phyloP scores from a whole-genome alignment of 2,797 vertebrate species.

The Ctenopoma multispine region DNA sequence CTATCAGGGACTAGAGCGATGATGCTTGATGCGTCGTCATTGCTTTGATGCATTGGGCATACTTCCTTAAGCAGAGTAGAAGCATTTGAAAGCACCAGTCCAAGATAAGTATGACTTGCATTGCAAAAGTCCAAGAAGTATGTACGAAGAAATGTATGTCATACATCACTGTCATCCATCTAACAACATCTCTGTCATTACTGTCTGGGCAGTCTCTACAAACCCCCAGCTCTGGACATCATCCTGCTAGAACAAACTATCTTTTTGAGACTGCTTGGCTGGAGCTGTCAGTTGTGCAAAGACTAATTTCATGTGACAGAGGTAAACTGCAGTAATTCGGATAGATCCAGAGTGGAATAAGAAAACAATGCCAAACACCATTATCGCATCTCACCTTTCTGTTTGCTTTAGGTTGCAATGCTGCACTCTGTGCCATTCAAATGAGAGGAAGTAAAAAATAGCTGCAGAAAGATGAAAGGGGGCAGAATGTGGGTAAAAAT shows the following conservation, averaged over 20 bases:
- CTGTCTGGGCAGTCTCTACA: neutral
- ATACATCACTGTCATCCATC: neutral
- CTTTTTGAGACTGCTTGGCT: neutral
- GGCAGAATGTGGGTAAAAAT: slow-evolving; percentile 53
- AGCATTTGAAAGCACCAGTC: no score
- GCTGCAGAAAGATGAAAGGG: slow-evolving; percentile 56
- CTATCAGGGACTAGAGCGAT: no score
- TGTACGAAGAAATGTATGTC: neutral
- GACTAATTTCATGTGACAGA: slow-evolving; percentile 20
- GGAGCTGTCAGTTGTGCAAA: slow-evolving; percentile 9
- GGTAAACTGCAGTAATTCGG: slow-evolving; percentile 8
- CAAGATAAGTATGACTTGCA: no score
- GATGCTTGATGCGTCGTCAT: no score
- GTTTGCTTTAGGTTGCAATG: slow-evolving; percentile 27
- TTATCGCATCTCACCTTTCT: slow-evolving; percentile 22
- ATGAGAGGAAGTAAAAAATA: slow-evolving; percentile 59
- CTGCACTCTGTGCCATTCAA: neutral
- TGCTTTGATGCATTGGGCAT: no score
- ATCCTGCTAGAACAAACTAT: neutral
- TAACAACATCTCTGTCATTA: neutral
- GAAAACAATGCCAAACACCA: slow-evolving; percentile 25
- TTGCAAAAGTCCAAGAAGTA: no score
- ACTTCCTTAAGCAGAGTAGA: no score
- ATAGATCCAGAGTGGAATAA: slow-evolving; percentile 1
- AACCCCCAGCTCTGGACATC: neutral